phyloP scores from a whole-genome alignment of 2,113 vertebrate genomes.

The Ophthalmolycus amberensis region DNA sequence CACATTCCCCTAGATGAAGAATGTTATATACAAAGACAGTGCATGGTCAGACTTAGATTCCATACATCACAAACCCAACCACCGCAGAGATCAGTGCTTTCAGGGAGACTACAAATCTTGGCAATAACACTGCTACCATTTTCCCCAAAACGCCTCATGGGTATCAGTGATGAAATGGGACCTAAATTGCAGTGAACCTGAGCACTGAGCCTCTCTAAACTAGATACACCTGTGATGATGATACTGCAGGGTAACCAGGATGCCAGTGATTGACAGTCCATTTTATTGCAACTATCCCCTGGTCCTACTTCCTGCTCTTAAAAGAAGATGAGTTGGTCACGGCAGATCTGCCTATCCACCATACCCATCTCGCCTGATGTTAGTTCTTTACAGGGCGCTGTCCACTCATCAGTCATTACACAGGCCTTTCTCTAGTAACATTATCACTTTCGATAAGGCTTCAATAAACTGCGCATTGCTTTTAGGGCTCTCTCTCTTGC shows the following conservation, averaged over 20 bases:
- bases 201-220: slow-evolving; percentile 42
- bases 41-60: slow-evolving; percentile 29
- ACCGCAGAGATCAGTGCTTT: slow-evolving; percentile 30
- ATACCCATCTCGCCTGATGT: slow-evolving; percentile 56
- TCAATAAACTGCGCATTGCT: slow-evolving; percentile 80
- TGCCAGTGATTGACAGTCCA: slow-evolving; percentile 36
- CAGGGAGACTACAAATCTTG: slow-evolving; percentile 30
- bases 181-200: slow-evolving; percentile 57
- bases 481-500: slow-evolving; percentile 79
- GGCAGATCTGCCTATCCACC: slow-evolving; percentile 62
- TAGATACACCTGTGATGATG: slow-evolving; percentile 60
- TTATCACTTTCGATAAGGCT: slow-evolving; percentile 84
- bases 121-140: slow-evolving; percentile 38
- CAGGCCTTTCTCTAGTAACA: slow-evolving; percentile 76
- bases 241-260: slow-evolving; percentile 46
- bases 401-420: slow-evolving; percentile 79
- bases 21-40: slow-evolving; percentile 9
- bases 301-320: slow-evolving; percentile 49
- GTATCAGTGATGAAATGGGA: slow-evolving; percentile 64
- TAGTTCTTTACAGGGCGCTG: slow-evolving; percentile 65
- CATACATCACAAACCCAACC: slow-evolving; percentile 8
- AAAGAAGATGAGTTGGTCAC: slow-evolving; percentile 65
- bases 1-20: not conserved
- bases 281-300: slow-evolving; percentile 46
- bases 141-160: slow-evolving; percentile 54